Evolutionary conservation across 2,797 vertebrate species (phyloP).

Genomic region (Rhodeus uyekii): DNA sequence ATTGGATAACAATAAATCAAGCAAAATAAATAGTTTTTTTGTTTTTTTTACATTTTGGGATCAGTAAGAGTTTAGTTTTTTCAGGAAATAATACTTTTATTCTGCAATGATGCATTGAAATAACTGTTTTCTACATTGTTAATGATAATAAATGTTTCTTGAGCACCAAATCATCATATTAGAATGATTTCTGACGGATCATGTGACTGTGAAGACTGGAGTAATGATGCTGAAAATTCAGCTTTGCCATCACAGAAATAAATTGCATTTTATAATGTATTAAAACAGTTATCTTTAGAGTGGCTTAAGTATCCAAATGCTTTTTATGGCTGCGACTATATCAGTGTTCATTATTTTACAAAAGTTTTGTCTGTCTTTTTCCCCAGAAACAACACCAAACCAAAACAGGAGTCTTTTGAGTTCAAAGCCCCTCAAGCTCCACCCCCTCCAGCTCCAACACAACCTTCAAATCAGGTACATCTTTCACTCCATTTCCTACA

Average conservation of each 20-base stretch:
- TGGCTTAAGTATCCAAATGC: background rate
- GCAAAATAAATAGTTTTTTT: too few relatives aligned
- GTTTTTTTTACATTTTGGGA: background rate
- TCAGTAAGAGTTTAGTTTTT: too few relatives aligned
- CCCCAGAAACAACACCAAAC: constrained; percentile 91
- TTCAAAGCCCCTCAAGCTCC: constrained; percentile 84
- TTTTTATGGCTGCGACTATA: background rate
- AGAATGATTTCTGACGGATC: too few relatives aligned
- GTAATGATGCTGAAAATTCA: too few relatives aligned
- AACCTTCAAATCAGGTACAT: constrained; percentile 85
- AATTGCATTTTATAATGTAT: too few relatives aligned
- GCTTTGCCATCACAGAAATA: too few relatives aligned
- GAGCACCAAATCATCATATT: too few relatives aligned
- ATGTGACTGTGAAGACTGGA: too few relatives aligned
- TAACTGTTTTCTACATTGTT: too few relatives aligned
- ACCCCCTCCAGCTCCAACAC: constrained; percentile 77
- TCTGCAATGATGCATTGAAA: background rate
- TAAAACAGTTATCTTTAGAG: too few relatives aligned
- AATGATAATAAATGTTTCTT: too few relatives aligned
- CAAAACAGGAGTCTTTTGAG: constrained; percentile 96
- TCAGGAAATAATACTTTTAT: background rate
- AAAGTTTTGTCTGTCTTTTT: background rate
- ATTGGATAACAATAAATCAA: background rate
- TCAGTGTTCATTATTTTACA: background rate
- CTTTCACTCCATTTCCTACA: background rate